Evolutionary conservation across 2,888 invertebrate species (phyloP), one percentile per base, ranked within the genome.

Genomic region (Lasius platythorax): DNA sequence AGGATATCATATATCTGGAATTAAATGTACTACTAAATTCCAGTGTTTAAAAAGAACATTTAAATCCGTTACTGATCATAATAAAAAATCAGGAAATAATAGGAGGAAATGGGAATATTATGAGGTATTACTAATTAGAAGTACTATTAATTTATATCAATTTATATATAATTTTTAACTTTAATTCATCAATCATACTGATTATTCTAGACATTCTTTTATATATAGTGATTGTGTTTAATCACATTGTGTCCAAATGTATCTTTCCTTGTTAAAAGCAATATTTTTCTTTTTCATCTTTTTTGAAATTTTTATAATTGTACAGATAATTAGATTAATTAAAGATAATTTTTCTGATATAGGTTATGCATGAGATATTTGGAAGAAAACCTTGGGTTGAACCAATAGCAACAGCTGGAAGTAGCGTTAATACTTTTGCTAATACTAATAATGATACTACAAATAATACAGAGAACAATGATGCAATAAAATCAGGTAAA

Each of bases 1-100:
- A 28, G 67, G 28, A 18, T 46, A 67, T 9, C 3, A 67, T 12
- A 67, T 67, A 67, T 28, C 30, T 11, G 8, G 15, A 9, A 33
- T n/a, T 9, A 70, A 70, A 70, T 70, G 33, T 30, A 9, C 68
- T 33, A 70, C 30, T 9, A 70, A 53, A 70, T 70, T 70, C 15
- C 50, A 70, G 9, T 18, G 33, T 53, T 53, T 70, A 18, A 50
- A 70, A 70, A 70, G 68, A 9, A 30, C n/a, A 0, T 70, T 53
- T 30, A 50, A 50, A 50, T 70, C 33, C n/a, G n/a, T 70, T 70
- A 50, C 50, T 18, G 68, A 68, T 18, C 46, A 68, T 8, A 50
- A 68, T 50, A 68, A 68, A 30, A 30, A 23, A 23, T 23, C 23
- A 23, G 23, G 23, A 23, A 23, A 68, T 5, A 66, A 12, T 43